Evolutionary conservation across 37 sponge, comb jelly and placozoan species (phyloP), one percentile per base, ranked within the genome.

Genomic region (Aplysina aerophoba): DNA sequence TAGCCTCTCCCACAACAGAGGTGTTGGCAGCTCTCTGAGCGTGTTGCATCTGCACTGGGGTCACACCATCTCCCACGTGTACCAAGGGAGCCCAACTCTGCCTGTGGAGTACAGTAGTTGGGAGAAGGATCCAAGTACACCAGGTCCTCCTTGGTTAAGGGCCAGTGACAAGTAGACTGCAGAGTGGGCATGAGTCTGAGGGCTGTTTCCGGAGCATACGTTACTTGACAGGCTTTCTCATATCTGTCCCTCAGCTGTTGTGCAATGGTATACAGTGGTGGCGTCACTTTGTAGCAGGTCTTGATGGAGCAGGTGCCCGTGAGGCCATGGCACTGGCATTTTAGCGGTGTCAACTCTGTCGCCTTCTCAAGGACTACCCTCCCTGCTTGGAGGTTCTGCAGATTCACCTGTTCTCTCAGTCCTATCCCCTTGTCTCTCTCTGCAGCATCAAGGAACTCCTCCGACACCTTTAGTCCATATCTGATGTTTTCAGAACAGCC

Each of bases 301-400:
- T 90, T 90, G 28, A 89, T 71, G 28, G 67, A 55, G 59, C 93
- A 93, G 30, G 85, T 87, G 12, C 90, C 93, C 0, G 93, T 87
- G 4, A 93, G 38, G 38, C 93, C 93, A 73, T 82, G 86, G 37
- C 90, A 93, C 16, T 59, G 79, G 63, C 93, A 93, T 0, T 36
- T 25, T 4, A 28, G 35, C 16, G 27, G 36, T 20, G 21, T 55
- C 0, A 55, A 36, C 6, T 39, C 40, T 11, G 79, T 0, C 2
- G 59, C 34, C 90, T 87, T 62, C 0, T 25, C 39, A 8, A 72
- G 21, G 57, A 83, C 55, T 39, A 21, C n/a, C 40, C 68, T 15
- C 40, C 85, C 60, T 31, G 35, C 68, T 27, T 35, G 25, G 59
- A 68, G 25, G 73, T 54, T 73, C 55, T 55, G 74, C 35, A 69